Conservation (phyloP, 2,113 vertebrate species). For the Mustela lutreola region DNA sequence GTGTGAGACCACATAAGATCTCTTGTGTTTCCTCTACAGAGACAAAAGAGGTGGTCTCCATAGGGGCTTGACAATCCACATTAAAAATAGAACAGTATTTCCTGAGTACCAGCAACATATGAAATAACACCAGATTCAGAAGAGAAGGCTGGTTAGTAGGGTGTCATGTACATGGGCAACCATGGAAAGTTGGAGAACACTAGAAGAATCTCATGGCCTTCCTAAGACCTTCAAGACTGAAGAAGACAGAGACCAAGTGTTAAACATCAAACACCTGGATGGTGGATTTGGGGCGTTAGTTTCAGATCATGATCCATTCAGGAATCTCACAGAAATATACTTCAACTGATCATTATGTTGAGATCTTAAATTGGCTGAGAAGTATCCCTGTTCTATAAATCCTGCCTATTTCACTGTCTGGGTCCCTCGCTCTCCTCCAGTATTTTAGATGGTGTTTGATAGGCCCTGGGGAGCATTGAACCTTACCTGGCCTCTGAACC, state of each 20-base stretch:
- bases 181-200: neutral
- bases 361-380: neutral
- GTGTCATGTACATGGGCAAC: neutral
- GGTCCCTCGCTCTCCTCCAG: neutral
- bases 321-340: neutral
- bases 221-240: neutral
- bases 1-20: neutral
- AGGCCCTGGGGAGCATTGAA: neutral
- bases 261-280: neutral
- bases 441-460: neutral
- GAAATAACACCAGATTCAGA: neutral
- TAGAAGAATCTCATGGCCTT: neutral
- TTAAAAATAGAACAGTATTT: constrained; percentile 8
- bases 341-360: neutral
- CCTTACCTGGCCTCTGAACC: neutral
- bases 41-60: neutral
- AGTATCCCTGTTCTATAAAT: neutral
- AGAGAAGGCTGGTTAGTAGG: neutral
- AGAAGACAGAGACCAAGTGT: neutral
- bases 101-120: neutral
- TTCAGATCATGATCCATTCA: neutral
- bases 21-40: neutral
- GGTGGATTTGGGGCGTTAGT: neutral
- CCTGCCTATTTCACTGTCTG: neutral
- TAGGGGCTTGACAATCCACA: neutral